These are phyloP conservation scores for Perodicticus potto DNA, from an alignment of 2,797 vertebrate species.

Conservation along the genomic window DNA sequence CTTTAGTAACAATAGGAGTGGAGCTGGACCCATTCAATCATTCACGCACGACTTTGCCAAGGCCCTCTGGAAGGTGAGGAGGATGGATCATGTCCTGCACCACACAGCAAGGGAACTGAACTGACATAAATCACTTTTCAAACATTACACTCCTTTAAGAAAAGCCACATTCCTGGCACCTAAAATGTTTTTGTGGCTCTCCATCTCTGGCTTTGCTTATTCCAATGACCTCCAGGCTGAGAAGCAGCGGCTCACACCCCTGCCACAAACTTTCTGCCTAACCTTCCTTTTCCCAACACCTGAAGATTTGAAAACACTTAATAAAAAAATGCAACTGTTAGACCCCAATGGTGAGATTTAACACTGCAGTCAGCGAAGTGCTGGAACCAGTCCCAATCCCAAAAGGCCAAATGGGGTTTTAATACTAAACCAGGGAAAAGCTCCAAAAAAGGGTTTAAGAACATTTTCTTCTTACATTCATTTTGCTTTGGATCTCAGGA, in stretches of 20 bases:
- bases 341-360: slow-evolving; percentile 32
- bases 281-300: background rate
- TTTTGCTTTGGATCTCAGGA: slow-evolving; percentile 33
- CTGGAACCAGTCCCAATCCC: slow-evolving; percentile 62
- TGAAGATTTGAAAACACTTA: slow-evolving; percentile 1
- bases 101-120: background rate
- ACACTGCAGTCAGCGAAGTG: background rate
- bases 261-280: background rate
- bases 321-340: slow-evolving; percentile 24
- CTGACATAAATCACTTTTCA: background rate
- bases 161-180: background rate
- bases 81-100: background rate
- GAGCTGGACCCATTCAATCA: background rate
- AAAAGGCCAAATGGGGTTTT: slow-evolving; percentile 58
- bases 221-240: background rate
- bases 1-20: background rate
- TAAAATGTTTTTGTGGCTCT: background rate
- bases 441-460: slow-evolving; percentile 32
- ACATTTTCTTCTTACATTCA: slow-evolving; percentile 29
- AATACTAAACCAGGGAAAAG: slow-evolving; percentile 16
- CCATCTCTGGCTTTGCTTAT: background rate
- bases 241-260: background rate
- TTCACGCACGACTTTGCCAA: background rate
- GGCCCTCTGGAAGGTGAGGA: background rate
- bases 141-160: background rate